These are phyloP conservation scores for Lepeophtheirus nordmannii DNA, from an alignment of 2,888 invertebrate genomes.

Conservation along the genomic window DNA sequence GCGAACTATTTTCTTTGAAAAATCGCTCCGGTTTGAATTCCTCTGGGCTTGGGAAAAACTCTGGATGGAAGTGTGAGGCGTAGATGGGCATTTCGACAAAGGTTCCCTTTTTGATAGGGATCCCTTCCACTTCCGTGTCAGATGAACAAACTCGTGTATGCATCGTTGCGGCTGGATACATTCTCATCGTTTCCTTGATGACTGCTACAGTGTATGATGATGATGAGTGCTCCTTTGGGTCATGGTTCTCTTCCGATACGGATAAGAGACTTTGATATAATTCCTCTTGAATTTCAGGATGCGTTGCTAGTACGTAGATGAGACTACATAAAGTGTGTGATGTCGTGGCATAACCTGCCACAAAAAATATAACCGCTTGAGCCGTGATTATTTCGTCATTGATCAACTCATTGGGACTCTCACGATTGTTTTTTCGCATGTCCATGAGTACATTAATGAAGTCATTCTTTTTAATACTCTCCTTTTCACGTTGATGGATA, in stretches of 20 bases:
- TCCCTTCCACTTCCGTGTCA: not conserved
- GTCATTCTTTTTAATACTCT: not conserved
- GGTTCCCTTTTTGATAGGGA: not conserved
- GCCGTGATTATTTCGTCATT: constrained; percentile 18
- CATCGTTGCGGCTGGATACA: not conserved
- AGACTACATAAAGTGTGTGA: constrained; percentile 15
- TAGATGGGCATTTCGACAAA: not conserved
- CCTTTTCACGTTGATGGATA: not conserved
- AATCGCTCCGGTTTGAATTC: constrained; percentile 19
- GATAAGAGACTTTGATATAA: not conserved
- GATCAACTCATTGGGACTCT: not conserved
- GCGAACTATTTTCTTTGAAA: not conserved
- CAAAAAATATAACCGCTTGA: constrained; percentile 21
- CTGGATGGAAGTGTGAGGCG: constrained; percentile 17
- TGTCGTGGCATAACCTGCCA: constrained; percentile 25
- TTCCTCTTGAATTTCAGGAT: constrained; percentile 24
- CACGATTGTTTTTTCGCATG: not conserved
- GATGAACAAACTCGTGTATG: not conserved
- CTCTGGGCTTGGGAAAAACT: constrained; percentile 10
- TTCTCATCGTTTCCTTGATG: not conserved
- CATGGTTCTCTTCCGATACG: not conserved
- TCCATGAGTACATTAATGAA: constrained; percentile 1
- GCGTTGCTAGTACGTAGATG: constrained; percentile 20
- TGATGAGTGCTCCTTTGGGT: not conserved
- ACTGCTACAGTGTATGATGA: not conserved